Base-by-base conservation (phyloP, 2,113 vertebrate genomes). In the Empidonax alnorum region DNA sequence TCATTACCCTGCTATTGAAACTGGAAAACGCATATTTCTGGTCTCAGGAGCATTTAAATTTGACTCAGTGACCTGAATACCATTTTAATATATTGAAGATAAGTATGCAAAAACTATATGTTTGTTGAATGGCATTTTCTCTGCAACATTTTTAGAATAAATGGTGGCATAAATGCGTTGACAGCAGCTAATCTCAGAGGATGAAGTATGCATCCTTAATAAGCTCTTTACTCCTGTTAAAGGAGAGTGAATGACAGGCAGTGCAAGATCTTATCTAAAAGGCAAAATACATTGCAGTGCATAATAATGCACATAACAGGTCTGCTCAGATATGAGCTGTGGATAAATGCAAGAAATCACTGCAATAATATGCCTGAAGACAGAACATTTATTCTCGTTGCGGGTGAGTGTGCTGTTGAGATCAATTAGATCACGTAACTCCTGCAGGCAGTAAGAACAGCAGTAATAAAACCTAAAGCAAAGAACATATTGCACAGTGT, bases 381-480 rank as follows among this genome's bases (percentile, higher is more conserved):
- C 73, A 89, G 47, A 91, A 18, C 27, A 79, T n/a, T 93, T 90
- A 88, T 44, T 91, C 84, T 88, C 35, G 15, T 83, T 90, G 76
- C 47, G 62, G 75, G 81, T 93, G 63, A 92, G 44, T 62, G 58
- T 90, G 47, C 42, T 84, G 67, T 89, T 92, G 81, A 94, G 90
- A 96, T 93, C 82, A 96, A 89, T 95, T 95, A 94, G 81, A 93
- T 93, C 88, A 63, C 2, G 2, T 71, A 95, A 88, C 58, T 93
- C 74, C 68, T 71, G 41, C 71, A 96, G 94, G 93, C 68, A 84
- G n/a, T 79, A 62, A 90, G 91, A 90, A 84, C 7, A 81, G 73
- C 68, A 79, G 90, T 82, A 95, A 97, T 95, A 97, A 97, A 97
- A 89, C 56, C 83, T 84, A 87, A 84, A 95, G 90, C 77, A 94